Percentiles rank a stretch among this genome's conserved stretches.
Conservation (phyloP, 2,888 invertebrate genomes). For the Phlogophora meticulosa region DNA sequence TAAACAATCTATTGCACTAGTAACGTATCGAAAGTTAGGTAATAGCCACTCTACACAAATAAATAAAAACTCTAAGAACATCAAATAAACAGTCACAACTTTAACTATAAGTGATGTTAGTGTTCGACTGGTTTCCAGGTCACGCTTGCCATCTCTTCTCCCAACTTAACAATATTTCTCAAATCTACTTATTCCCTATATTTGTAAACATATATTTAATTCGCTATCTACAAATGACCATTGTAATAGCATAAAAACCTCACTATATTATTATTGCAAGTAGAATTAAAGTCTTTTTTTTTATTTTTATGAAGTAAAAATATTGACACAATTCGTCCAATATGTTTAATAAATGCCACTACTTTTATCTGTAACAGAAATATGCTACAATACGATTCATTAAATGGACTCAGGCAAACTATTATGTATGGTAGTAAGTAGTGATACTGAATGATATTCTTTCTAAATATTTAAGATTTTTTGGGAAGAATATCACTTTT, state of each 20-base stretch:
- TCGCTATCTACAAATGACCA: slow-evolving; percentile 1
- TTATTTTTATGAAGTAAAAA: slow-evolving; percentile 20
- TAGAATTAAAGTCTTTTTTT: neutral
- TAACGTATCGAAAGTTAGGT: slow-evolving; percentile 56
- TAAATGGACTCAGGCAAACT: neutral
- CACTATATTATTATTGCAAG: neutral
- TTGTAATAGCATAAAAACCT: neutral
- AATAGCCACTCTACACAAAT: slow-evolving; percentile 60
- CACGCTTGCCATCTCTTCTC: slow-evolving; percentile 21
- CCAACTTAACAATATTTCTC: slow-evolving; percentile 43
- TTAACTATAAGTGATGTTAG: slow-evolving; percentile 48
- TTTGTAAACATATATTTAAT: neutral
- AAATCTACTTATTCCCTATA: slow-evolving; percentile 9
- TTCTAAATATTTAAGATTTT: slow-evolving; percentile 1
- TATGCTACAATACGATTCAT: slow-evolving; percentile 4
- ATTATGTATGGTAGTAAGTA: neutral
- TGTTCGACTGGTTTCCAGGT: slow-evolving; percentile 34
- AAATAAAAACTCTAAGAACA: slow-evolving; percentile 62
- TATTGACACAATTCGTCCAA: slow-evolving; percentile 5
- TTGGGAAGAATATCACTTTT: slow-evolving; percentile 17
- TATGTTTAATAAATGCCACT: slow-evolving; percentile 39
- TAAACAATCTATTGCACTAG: slow-evolving; percentile 65
- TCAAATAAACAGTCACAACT: slow-evolving; percentile 55
- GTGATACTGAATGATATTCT: neutral
- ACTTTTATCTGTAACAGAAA: neutral